Conservation (phyloP, 2,113 vertebrate species). For the Rhinogobius similis region DNA sequence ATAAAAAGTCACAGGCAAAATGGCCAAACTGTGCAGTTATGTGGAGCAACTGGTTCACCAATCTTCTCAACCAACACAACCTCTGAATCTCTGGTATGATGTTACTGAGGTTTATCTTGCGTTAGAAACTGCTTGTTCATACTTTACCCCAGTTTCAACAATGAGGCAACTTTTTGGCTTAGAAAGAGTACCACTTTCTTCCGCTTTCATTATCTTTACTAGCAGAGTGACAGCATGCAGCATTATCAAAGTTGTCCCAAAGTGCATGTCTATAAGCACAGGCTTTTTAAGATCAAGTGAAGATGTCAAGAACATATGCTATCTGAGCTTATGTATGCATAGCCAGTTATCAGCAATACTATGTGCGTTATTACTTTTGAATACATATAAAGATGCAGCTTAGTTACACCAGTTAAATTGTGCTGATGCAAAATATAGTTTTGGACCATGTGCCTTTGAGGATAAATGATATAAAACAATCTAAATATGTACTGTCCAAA, state of each 20-base stretch:
- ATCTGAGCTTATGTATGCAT: conserved; percentile 18
- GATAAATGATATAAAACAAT: conserved; percentile 1
- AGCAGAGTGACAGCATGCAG: conserved; percentile 48
- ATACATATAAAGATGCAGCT: conserved; percentile 12
- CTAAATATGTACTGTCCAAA: neutral
- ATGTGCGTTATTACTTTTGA: conserved; percentile 9
- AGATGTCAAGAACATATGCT: conserved; percentile 18
- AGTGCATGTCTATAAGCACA: conserved; percentile 60
- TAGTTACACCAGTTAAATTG: neutral
- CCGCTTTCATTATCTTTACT: conserved; percentile 6
- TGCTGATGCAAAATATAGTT: neutral
- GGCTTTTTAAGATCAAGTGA: conserved; percentile 35
- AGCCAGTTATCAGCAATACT: conserved; percentile 25
- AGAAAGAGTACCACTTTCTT: conserved; percentile 23
- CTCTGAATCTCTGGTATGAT: neutral
- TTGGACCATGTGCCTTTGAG: conserved; percentile 21
- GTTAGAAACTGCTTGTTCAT: conserved; percentile 22
- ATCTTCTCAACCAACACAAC: too few species aligned
- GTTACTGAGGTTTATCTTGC: neutral
- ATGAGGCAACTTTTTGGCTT: conserved; percentile 42
- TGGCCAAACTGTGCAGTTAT: conserved; percentile 19
- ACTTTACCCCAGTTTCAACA: neutral
- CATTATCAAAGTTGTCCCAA: conserved; percentile 52
- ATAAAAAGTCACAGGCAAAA: conserved; percentile 1
- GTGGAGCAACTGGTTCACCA: conserved; percentile 14